These are phyloP conservation scores for Plebejus melissa DNA, from an alignment of 2,888 invertebrate genomes.

Conservation along the genomic window DNA sequence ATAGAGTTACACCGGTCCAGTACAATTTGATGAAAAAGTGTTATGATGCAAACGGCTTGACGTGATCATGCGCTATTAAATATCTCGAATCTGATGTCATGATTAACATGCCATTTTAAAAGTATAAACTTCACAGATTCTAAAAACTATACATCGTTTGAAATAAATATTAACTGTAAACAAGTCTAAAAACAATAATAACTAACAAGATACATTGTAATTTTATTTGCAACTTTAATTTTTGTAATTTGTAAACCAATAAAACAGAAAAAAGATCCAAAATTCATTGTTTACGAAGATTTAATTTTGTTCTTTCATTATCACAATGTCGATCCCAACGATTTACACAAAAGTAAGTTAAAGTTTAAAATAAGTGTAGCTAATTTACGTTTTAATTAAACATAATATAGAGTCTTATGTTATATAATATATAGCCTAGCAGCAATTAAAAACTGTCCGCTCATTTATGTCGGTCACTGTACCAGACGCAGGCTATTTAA, in stretches of 20 bases:
- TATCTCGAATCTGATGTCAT: neutral
- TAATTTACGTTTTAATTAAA: neutral
- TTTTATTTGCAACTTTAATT: no score
- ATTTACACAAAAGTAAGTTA: no score
- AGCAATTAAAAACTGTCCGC: neutral
- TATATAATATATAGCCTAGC: neutral
- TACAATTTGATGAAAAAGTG: slow-evolving; percentile 26
- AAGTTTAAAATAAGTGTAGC: no score
- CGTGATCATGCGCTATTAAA: neutral
- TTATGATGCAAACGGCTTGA: neutral
- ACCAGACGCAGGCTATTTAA: slow-evolving; percentile 38
- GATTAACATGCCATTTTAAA: neutral
- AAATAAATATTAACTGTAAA: no score
- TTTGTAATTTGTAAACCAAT: no score
- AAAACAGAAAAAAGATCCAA: no score
- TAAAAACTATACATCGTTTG: no score
- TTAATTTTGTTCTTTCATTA: no score
- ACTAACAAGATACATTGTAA: no score
- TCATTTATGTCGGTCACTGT: slow-evolving; percentile 3
- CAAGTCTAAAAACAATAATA: no score
- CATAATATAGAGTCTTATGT: neutral
- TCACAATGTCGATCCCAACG: no score
- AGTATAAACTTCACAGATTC: neutral
- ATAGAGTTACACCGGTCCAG: slow-evolving; percentile 21
- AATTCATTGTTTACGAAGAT: no score